phyloP scores from a whole-genome alignment of 2,113 vertebrate species.

The Elgaria multicarinata region DNA sequence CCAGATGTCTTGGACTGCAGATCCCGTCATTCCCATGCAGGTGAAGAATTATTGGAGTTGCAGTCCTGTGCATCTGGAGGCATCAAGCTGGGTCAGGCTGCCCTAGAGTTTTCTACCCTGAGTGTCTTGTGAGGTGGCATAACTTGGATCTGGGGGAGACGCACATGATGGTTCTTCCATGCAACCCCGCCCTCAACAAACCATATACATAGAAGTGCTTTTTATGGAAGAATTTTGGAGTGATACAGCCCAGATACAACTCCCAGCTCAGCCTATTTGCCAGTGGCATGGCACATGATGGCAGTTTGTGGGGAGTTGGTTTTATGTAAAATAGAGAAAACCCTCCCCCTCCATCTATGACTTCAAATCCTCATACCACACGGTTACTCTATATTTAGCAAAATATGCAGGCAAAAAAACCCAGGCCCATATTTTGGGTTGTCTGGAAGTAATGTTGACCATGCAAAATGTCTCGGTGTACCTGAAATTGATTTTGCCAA shows the following conservation, averaged over 20 bases:
- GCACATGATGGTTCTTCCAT: neutral
- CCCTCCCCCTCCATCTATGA: too few species aligned
- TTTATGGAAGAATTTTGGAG: neutral
- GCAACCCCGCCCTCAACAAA: neutral
- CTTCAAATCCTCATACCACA: neutral
- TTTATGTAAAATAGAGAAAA: neutral
- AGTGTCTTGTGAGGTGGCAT: neutral
- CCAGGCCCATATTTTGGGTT: neutral
- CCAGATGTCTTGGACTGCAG: neutral
- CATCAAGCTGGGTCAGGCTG: too few species aligned
- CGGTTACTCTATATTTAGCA: too few species aligned
- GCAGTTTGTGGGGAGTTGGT: too few species aligned
- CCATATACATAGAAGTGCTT: neutral
- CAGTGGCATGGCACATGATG: neutral
- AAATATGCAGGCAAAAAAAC: neutral
- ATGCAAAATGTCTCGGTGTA: neutral
- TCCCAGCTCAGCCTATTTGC: neutral
- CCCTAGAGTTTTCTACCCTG: neutral
- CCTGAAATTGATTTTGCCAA: neutral
- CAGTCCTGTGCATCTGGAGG: too few species aligned
- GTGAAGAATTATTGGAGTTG: too few species aligned
- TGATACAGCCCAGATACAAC: neutral
- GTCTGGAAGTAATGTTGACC: neutral
- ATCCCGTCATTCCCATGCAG: too few species aligned
- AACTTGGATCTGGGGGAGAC: neutral